These are phyloP conservation scores for Gallinago jamesoni DNA, from an alignment of 2,113 vertebrate genomes.

Conservation along the genomic window DNA sequence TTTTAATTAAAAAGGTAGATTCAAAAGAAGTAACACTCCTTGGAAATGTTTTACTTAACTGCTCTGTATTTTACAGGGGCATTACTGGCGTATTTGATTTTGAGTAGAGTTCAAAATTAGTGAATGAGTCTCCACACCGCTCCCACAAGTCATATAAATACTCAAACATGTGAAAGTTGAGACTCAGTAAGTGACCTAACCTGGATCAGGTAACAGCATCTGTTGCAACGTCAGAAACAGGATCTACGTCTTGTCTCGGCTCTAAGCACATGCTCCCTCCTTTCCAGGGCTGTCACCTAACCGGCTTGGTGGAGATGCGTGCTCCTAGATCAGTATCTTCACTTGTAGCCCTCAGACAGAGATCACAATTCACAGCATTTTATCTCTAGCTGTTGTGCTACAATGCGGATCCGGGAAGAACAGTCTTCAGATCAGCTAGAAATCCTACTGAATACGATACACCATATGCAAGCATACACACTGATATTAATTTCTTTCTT, in stretches of 20 bases:
- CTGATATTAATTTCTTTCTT: background rate
- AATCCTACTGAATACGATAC: background rate
- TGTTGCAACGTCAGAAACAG: background rate
- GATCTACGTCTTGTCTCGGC: background rate
- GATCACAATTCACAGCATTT: background rate
- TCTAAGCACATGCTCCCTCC: background rate
- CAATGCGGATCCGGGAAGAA: background rate
- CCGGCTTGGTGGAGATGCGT: accelerated
- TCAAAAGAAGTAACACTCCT: background rate
- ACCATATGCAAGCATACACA: background rate
- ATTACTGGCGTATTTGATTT: background rate
- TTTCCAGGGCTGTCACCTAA: background rate
- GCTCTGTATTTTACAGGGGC: background rate
- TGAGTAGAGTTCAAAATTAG: background rate
- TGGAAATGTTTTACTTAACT: background rate
- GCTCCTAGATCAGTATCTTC: background rate
- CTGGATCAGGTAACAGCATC: slow-evolving; percentile 30
- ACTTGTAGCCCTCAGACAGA: background rate
- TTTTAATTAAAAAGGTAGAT: background rate
- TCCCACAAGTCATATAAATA: background rate
- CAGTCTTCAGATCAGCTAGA: background rate
- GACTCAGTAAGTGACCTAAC: background rate
- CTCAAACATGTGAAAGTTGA: background rate
- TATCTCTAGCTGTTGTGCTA: background rate
- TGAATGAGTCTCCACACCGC: background rate